These are phyloP conservation scores for Petrocephalus sullivani DNA, from an alignment of 2,797 vertebrate genomes.

Conservation along the genomic window DNA sequence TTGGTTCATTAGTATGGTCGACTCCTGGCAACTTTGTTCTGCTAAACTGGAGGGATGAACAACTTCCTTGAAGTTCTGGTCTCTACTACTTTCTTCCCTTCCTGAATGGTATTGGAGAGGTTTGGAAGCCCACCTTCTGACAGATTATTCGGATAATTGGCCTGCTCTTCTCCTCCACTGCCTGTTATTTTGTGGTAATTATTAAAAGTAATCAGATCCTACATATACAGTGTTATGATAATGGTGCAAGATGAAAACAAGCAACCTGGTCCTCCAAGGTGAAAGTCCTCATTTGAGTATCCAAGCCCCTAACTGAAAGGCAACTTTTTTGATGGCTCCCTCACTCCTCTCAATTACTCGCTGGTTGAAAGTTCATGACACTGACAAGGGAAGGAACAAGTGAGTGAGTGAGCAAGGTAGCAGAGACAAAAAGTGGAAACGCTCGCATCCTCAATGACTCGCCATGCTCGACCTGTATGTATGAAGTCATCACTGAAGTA, in stretches of 20 bases:
- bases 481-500: background rate
- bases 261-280: background rate
- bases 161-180: background rate
- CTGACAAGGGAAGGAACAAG: background rate
- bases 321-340: background rate
- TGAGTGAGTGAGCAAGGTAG: background rate
- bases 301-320: background rate
- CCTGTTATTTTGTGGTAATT: background rate
- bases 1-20: background rate
- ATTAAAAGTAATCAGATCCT: background rate
- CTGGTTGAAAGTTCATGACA: background rate
- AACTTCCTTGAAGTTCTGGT: background rate
- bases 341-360: background rate
- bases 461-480: background rate
- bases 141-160: background rate
- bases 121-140: background rate
- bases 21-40: background rate
- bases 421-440: background rate
- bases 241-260: background rate
- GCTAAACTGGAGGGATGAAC: background rate
- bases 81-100: background rate
- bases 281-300: background rate
- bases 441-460: background rate
- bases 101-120: background rate
- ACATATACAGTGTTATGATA: background rate